Base-by-base conservation (phyloP, 2,113 vertebrate species). In the Dissostichus mawsoni region DNA sequence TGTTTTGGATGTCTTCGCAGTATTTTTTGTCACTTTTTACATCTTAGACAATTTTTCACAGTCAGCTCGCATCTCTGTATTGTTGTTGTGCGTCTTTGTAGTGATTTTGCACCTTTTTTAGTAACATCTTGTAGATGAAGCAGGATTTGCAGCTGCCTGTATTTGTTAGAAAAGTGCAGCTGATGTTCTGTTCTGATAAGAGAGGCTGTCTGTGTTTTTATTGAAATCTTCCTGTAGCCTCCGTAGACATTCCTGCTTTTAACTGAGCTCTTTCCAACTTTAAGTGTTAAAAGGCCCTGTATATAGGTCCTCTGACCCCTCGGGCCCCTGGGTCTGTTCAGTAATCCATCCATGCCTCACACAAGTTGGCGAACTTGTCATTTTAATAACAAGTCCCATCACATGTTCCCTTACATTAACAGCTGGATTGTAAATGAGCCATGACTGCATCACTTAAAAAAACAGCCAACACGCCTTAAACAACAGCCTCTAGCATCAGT, bases 371-470 rank as follows among this genome's bases (percentile, higher is more conserved):
- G 59, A 20, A 12, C 45, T 23, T 71, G 25, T 81, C 48, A 33
- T 67, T 82, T 64, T 11, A 61, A 55, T 73, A 58, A 84, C 63
- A 5, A 5, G 36, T 51, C 41, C 63, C 45, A 17, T 7, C 17
- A 20, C 55, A 74, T 79, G 44, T 64, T 62, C 18, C 23, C 71
- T 73, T 41, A 53, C 69, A 29, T 63, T 25, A 36, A 45, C 76
- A 20, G 79, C 82, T 84, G 76, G 69, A 76, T 80, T 69, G 75
- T 83, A 58, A 84, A 78, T 82, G 76, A 79, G 59, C 68, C 74
- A 50, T 87, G 75, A 76, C 81, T 14, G 41, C 48, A 85, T 62
- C 59, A 57, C 74, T 79, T 81, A 56, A 69, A 82, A 41, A 65
- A 77, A 4, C 14, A 3, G 8, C 51, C 9, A 13, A 75, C 51